Conservation (phyloP, 2,888 invertebrate species). For the Augochlorella aurata region DNA sequence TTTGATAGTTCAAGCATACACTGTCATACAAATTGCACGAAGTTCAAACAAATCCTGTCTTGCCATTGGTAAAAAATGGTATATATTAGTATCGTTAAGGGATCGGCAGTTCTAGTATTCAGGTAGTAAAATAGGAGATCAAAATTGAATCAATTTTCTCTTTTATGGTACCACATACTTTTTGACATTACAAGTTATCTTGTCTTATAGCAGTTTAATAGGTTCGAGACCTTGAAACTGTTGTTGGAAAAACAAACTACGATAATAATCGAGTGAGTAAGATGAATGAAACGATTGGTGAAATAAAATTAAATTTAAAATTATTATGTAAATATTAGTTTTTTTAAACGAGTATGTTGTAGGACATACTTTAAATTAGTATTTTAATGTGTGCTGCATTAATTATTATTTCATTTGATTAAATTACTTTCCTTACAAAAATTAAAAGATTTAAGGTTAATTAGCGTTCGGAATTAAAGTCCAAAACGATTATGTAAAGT, state of each 20-base stretch:
- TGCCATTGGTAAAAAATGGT: no score
- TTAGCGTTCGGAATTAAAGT: not conserved
- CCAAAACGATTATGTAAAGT: no score
- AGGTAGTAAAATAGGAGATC: no score
- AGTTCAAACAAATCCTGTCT: no score
- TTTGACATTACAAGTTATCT: not conserved
- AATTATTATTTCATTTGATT: not conserved
- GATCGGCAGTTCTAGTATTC: no score
- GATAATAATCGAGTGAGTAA: no score
- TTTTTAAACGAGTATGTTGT: not conserved
- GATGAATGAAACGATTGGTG: no score
- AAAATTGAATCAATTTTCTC: not conserved
- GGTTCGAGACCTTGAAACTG: not conserved
- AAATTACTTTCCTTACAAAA: not conserved
- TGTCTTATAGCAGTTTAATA: not conserved
- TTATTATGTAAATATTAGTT: not conserved
- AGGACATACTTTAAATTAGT: not conserved
- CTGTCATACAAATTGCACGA: no score
- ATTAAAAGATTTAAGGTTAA: not conserved
- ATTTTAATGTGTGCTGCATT: no score
- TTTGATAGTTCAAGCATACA: no score
- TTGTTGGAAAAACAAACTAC: not conserved
- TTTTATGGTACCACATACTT: not conserved
- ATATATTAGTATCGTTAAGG: no score
- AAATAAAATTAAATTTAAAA: not conserved